A percentile compares a stretch with the other conserved stretches of the same genome.
These are phyloP conservation scores for Dinomys branickii DNA, from an alignment of 2,113 vertebrate genomes.

Conservation along the genomic window DNA sequence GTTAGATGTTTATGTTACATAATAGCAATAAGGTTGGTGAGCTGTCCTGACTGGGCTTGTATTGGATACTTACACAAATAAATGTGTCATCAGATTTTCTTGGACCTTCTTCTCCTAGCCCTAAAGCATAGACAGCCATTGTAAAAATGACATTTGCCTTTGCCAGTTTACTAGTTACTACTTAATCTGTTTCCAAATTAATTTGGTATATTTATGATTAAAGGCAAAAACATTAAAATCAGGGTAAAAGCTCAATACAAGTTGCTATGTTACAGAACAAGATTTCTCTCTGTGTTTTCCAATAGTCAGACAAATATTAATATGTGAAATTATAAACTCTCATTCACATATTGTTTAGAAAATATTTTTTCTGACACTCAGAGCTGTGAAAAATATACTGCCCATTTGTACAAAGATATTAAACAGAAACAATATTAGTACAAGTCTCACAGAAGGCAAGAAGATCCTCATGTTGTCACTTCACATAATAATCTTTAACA, in stretches of 20 bases:
- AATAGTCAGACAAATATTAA: conserved; percentile 12
- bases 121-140: neutral
- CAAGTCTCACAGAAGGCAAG: conserved; percentile 15
- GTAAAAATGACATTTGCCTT: neutral
- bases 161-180: neutral
- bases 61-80: neutral
- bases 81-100: neutral
- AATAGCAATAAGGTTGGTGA: neutral
- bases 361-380: neutral
- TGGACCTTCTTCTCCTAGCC: neutral
- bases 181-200: neutral
- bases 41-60: neutral
- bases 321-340: neutral
- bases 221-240: neutral
- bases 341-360: neutral
- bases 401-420: neutral
- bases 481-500: neutral
- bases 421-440: neutral
- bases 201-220: neutral
- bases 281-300: neutral
- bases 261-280: neutral
- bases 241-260: neutral
- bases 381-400: neutral
- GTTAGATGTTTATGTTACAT: neutral
- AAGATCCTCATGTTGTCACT: neutral